These are phyloP conservation scores for Elephantulus edwardii DNA, from an alignment of 2,113 vertebrate species.

Conservation along the genomic window DNA sequence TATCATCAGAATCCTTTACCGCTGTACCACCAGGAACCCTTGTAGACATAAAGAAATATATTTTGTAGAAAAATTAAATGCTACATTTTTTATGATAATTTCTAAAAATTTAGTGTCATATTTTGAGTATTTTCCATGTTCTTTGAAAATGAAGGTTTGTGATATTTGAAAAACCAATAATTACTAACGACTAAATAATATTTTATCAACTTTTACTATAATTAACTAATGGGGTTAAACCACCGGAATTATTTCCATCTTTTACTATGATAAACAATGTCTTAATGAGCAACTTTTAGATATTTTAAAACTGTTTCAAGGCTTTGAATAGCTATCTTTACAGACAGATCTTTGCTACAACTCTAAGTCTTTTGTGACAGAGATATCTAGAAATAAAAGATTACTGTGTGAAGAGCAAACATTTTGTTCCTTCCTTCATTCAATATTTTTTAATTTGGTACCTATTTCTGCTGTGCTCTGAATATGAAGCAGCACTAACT, in stretches of 20 bases:
- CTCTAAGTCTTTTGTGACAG: constrained; percentile 4
- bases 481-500: background rate
- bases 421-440: constrained; percentile 23
- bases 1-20: background rate
- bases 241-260: constrained; percentile 17
- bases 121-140: background rate
- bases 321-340: background rate
- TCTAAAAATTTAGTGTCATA: background rate
- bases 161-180: background rate
- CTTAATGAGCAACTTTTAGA: background rate
- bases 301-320: background rate
- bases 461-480: background rate
- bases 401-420: background rate
- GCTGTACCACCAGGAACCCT: background rate
- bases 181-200: constrained; percentile 19
- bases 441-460: background rate
- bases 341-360: background rate
- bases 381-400: background rate
- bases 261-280: background rate
- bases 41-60: background rate
- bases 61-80: background rate
- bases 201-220: background rate
- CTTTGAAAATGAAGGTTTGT: background rate
- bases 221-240: no score
- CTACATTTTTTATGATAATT: background rate